Evolutionary conservation across 2,797 vertebrate species (phyloP), one percentile per base, ranked within the genome.

Genomic region (Heteromormyrus szaboi): DNA sequence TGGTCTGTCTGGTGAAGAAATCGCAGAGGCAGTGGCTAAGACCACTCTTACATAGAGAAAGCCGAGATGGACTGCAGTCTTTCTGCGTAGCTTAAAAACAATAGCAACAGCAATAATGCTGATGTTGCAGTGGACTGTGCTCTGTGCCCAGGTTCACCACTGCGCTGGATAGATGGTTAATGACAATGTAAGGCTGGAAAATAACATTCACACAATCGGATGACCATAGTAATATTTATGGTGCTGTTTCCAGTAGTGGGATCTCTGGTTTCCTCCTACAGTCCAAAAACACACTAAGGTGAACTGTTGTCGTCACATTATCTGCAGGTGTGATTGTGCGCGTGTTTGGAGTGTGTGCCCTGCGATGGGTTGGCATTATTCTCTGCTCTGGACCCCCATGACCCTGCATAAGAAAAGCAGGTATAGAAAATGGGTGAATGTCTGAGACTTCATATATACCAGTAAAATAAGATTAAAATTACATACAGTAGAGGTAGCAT

Each of bases 1-100:
- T 72, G 25, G 33, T 86, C 84, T 85, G 54, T 50, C 79, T 85
- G 54, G 9, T 65, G 79, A 88, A 46, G 37, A 85, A 65, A 65
- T 68, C 33, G 44, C 2, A 54, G 53, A 59, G 76, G 7, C 41
- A 37, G n/a, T 41, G 6, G 33, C 50, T 37, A 5, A 56, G 51
- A 3, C 25, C 44, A 41, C 53, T 89, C 17, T 41, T 14, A 85
- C 79, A 44, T 17, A 1, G n/a, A 86, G 22, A 25, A 17, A 14
- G 48, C n/a, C 4, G 25, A 19, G 9, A 53, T 79, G 17, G 37
- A 44, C 72, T 79, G 46, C 46, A 17, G 46, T 48, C 22, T 44
- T 12, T 22, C 81, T 12, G 81, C n/a, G 12, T 19, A 50, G 4
- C 81, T 84, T 17, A 81, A 46, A 19, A 41, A 19, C n/a, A 46